Conservation (phyloP, 1,140 invertebrate genomes). For the Caenorhabditis remanei region DNA sequence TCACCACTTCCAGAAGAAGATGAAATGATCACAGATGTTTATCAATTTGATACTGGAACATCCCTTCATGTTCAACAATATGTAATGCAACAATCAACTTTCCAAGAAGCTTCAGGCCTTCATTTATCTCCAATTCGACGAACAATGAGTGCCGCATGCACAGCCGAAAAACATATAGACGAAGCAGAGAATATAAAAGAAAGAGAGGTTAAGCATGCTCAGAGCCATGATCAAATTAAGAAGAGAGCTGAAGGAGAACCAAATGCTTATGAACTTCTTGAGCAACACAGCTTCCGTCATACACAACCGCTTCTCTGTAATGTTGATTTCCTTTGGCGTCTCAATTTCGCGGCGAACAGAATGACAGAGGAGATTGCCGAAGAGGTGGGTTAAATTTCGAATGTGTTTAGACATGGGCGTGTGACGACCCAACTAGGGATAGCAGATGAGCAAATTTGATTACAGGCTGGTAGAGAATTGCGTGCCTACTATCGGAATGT, state of each 20-base stretch:
- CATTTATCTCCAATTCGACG: constrained; percentile 42
- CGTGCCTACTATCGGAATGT: constrained; percentile 43
- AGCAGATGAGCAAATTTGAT: constrained; percentile 47
- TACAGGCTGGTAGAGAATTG: constrained; percentile 60
- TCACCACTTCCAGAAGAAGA: constrained; percentile 30
- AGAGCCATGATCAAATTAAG: constrained; percentile 57
- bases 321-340: constrained; percentile 66
- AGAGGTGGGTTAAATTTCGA: constrained; percentile 6
- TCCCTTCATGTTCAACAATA: constrained; percentile 6
- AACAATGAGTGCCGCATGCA: constrained; percentile 47
- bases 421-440: neutral
- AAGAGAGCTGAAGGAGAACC: constrained; percentile 34
- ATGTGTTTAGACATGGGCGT: neutral
- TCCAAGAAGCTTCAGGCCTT: constrained; percentile 27
- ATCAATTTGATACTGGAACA: constrained; percentile 14
- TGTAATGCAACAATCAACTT: constrained; percentile 33
- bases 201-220: constrained; percentile 56
- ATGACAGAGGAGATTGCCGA: constrained; percentile 67
- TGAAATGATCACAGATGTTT: constrained; percentile 13
- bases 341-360: constrained; percentile 66
- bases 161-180: constrained; percentile 20
- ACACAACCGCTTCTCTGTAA: constrained; percentile 63
- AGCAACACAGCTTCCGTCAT: constrained; percentile 65
- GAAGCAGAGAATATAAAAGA: constrained; percentile 49
- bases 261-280: constrained; percentile 67